A percentile compares a stretch with the other conserved stretches of the same genome.
Evolutionary conservation across 1,140 invertebrate genomes (phyloP).

Genomic region (Atopsyche davidsoni): DNA sequence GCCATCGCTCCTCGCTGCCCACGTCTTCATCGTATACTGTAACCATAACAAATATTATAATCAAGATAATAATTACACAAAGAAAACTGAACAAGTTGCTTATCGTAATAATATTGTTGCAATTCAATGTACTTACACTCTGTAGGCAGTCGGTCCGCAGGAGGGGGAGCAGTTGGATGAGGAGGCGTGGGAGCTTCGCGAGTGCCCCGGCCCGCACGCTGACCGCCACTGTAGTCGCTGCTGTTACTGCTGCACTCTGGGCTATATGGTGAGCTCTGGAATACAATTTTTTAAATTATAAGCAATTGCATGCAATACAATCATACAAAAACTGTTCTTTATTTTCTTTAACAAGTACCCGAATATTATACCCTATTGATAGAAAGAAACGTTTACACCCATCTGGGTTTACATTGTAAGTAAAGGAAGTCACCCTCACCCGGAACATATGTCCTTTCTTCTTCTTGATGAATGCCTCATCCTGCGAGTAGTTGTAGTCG

Average conservation of each 20-base stretch:
- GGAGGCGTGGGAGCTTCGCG: not conserved
- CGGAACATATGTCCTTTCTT: slow-evolving; percentile 36
- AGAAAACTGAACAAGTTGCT: too few species aligned
- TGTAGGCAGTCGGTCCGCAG: not conserved
- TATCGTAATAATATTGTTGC: too few species aligned
- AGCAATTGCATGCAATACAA: not conserved
- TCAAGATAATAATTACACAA: slow-evolving; percentile 1
- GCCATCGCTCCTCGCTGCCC: slow-evolving; percentile 24
- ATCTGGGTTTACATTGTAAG: too few species aligned
- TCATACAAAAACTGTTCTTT: too few species aligned
- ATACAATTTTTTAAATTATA: too few species aligned
- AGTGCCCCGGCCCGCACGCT: slow-evolving; percentile 27
- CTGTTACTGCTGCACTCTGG: slow-evolving; percentile 47
- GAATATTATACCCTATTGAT: too few species aligned
- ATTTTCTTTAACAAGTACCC: too few species aligned
- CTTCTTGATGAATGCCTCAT: slow-evolving; percentile 77
- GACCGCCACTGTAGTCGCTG: slow-evolving; percentile 38
- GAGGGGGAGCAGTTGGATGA: too few species aligned
- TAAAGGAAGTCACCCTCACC: too few species aligned
- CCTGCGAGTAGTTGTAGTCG: slow-evolving; percentile 60
- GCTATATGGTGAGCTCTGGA: slow-evolving; percentile 47
- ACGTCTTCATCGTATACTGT: slow-evolving; percentile 14
- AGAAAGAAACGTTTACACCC: too few species aligned
- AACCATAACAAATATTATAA: not conserved
- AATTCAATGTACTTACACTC: not conserved